Evolutionary conservation across 1,140 invertebrate species (phyloP), one percentile per base, ranked within the genome.

Genomic region (Antheraea mylitta): DNA sequence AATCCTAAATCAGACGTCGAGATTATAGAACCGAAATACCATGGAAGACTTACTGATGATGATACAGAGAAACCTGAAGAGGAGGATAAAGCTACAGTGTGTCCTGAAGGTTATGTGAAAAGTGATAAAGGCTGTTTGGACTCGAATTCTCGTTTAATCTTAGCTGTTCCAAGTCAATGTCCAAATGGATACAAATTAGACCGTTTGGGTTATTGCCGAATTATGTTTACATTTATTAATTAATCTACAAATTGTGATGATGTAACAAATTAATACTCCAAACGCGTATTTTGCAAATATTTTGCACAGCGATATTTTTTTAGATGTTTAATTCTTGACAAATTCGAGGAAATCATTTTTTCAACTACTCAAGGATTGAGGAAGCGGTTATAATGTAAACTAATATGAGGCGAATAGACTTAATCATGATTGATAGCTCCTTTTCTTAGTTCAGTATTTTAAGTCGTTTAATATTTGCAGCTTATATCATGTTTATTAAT

Each of bases 121-220:
- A 76, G 80, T 73, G 74, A 67, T 16, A 71, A 76, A 58, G 85
- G 81, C 0, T 90, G 86, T 72, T 70, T 78, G 5, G 68, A 82
- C 64, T 13, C 73, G 45, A 81, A 78, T 42, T 87, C 80, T 11
- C 85, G 81, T 66, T 81, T 86, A 59, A 84, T 90, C 45, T 75
- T 88, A 38, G 74, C 81, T 3, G 73, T 89, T 37, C 86, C 88
- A 36, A 74, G 66, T 69, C 86, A 90, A 60, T 90, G 88, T 67
- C 86, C 85, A 5, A 67, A 64, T 61, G 86, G 86, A 11, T 90
- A 88, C 48, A 82, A 77, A 62, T 64, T 61, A n/a, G 86, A 87
- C 69, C 77, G 79, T 75, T 75, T 83, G 11, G 86, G 86, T 13
- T 83, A 76, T 68, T 90, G 88, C 42, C 79, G 84, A 78, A n/a